A percentile compares a stretch with the other conserved stretches of the same genome.
Conservation (phyloP, 1,140 invertebrate genomes). For the Cotesia glomerata region DNA sequence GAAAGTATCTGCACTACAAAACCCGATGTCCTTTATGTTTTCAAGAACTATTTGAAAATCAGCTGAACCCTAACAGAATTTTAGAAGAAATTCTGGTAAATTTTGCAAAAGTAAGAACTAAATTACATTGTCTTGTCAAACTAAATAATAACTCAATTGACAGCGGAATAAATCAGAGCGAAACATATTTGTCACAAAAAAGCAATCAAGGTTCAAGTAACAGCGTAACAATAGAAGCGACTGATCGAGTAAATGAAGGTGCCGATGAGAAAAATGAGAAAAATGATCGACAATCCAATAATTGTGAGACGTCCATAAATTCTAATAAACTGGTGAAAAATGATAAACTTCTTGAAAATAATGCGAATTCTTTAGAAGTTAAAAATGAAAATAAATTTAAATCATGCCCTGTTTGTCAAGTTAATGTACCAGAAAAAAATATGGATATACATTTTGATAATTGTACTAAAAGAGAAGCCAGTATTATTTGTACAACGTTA, state of each 20-base stretch:
- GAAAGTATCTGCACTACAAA: constrained; percentile 65
- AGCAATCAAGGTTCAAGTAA: too few species aligned
- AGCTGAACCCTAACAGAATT: constrained; percentile 63
- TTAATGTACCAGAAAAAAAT: constrained; percentile 55
- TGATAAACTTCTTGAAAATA: background rate
- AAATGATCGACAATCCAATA: too few species aligned
- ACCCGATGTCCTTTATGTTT: constrained; percentile 66
- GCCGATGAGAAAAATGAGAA: too few species aligned
- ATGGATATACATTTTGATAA: constrained; percentile 67
- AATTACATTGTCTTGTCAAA: constrained; percentile 36
- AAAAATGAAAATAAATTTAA: constrained; percentile 43
- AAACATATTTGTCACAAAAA: too few species aligned
- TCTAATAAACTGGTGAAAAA: too few species aligned
- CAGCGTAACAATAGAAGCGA: too few species aligned
- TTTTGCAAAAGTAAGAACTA: constrained; percentile 53
- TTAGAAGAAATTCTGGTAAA: constrained; percentile 58
- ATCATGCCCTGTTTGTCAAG: constrained; percentile 66
- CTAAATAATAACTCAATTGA: background rate
- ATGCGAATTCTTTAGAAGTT: background rate
- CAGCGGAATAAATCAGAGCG: background rate
- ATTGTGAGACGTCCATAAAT: too few species aligned
- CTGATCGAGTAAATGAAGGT: too few species aligned
- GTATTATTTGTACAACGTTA: constrained; percentile 21
- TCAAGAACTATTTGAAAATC: constrained; percentile 61
- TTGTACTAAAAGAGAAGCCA: constrained; percentile 58